Conservation (phyloP, 2,888 invertebrate genomes). For the Oithona nana region DNA sequence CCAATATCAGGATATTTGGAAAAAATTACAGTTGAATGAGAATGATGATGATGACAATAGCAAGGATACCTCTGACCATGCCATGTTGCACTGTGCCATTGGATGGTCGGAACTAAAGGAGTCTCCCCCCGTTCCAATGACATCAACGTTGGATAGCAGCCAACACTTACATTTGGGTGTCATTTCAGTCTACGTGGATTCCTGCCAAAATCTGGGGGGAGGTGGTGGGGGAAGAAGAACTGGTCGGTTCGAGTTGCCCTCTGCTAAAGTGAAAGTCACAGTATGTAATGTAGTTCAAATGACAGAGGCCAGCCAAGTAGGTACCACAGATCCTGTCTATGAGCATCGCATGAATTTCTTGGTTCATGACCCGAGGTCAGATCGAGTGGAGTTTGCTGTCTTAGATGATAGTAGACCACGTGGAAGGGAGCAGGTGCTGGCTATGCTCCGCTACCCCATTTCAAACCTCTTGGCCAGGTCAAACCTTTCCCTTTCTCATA, state of each 20-base stretch:
- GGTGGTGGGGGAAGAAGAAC: slow-evolving; percentile 4
- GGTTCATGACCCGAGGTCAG: slow-evolving; percentile 1
- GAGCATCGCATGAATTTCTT: slow-evolving; percentile 7
- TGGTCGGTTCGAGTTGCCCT: slow-evolving; percentile 3
- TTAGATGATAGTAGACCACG: background rate
- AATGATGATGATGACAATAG: too few species aligned
- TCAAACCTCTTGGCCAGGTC: slow-evolving; percentile 1
- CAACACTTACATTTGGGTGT: background rate
- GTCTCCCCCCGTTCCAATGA: background rate
- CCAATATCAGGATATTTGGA: background rate
- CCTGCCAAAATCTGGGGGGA: background rate
- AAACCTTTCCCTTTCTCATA: background rate
- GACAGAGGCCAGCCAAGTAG: background rate
- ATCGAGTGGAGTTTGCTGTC: slow-evolving; percentile 3
- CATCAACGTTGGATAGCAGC: background rate
- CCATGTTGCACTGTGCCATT: background rate
- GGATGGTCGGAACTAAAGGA: background rate
- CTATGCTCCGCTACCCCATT: background rate
- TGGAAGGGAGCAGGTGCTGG: background rate
- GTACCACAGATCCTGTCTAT: slow-evolving; percentile 6
- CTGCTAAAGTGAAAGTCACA: background rate
- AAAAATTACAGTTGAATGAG: background rate
- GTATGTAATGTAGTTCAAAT: background rate
- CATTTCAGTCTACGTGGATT: background rate
- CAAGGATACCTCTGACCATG: background rate